phyloP scores from a whole-genome alignment of 2,113 vertebrate genomes.

The Chauna torquata region DNA sequence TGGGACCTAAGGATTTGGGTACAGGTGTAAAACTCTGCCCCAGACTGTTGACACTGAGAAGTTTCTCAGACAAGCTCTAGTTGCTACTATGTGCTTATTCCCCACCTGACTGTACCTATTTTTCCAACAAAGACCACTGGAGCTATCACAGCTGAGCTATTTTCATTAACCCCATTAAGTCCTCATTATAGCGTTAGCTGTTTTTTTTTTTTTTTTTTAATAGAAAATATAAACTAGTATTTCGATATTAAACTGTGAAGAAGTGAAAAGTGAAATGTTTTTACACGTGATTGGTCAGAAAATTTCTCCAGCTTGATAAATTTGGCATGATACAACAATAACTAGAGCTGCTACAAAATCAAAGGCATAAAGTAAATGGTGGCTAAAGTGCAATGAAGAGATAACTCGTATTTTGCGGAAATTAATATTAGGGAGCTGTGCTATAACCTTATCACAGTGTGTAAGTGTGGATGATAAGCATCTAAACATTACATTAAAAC shows the following conservation, averaged over 20 bases:
- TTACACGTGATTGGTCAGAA: not conserved
- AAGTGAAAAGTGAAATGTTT: not conserved
- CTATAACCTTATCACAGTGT: not conserved
- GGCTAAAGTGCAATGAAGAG: not conserved
- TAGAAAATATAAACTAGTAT: not conserved
- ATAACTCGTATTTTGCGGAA: not conserved
- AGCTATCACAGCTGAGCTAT: not conserved
- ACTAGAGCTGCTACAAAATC: not conserved
- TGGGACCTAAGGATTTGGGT: not conserved
- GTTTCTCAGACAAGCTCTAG: not conserved
- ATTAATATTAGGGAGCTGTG: slow-evolving; percentile 14
- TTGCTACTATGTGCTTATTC: not conserved
- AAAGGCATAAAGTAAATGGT: slow-evolving; percentile 24
- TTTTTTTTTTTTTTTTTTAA: not conserved
- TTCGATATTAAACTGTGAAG: not conserved
- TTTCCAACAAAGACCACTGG: not conserved
- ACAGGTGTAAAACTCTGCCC: not conserved
- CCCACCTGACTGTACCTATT: not conserved
- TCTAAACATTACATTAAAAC: not conserved
- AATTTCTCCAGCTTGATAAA: not conserved
- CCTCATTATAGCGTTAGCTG: not conserved
- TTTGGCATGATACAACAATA: not conserved
- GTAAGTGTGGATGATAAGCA: not conserved
- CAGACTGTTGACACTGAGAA: not conserved
- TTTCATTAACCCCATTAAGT: not conserved